Evolutionary conservation across 1,140 invertebrate species (phyloP).

Genomic region (Conus betulinus): DNA sequence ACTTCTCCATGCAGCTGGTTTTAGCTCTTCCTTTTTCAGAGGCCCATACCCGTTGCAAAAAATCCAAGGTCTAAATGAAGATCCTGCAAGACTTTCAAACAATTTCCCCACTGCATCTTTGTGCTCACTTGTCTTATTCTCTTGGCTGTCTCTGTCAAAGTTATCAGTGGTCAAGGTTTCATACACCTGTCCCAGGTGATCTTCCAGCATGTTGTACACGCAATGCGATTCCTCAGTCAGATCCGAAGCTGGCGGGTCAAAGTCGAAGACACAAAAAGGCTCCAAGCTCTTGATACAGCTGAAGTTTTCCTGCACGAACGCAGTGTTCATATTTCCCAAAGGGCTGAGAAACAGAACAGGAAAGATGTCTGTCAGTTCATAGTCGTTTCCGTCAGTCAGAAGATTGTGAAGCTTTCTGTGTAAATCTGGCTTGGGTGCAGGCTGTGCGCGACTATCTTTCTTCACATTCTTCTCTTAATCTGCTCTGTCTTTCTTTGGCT

Average conservation of each 20-base stretch:
- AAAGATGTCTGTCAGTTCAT: slow-evolving; percentile 38
- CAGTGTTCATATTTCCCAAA: slow-evolving; percentile 23
- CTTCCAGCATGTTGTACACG: slow-evolving; percentile 40
- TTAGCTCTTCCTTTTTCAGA: slow-evolving; percentile 27
- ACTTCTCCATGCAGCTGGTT: slow-evolving; percentile 48
- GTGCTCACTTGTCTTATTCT: slow-evolving; percentile 28
- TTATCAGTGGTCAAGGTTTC: slow-evolving; percentile 47
- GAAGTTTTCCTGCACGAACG: slow-evolving; percentile 33
- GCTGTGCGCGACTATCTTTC: slow-evolving; percentile 10
- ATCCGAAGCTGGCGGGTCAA: slow-evolving; percentile 35
- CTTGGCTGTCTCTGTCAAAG: slow-evolving; percentile 43
- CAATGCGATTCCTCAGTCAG: slow-evolving; percentile 24
- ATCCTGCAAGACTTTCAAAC: slow-evolving; percentile 23
- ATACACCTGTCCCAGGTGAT: slow-evolving; percentile 19
- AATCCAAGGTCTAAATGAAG: slow-evolving; percentile 40
- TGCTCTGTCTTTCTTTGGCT: slow-evolving; percentile 15
- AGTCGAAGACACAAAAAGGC: slow-evolving; percentile 45
- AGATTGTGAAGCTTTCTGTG: slow-evolving; percentile 39
- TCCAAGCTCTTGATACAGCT: slow-evolving; percentile 43
- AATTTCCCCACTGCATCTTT: slow-evolving; percentile 34
- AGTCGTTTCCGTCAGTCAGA: slow-evolving; percentile 39
- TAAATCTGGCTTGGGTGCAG: slow-evolving; percentile 22
- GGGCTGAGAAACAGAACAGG: slow-evolving; percentile 43
- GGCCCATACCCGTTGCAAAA: slow-evolving; percentile 51
- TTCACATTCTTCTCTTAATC: slow-evolving; percentile 28